These are phyloP conservation scores for Oncorhynchus keta DNA, from an alignment of 2,113 vertebrate genomes.

Conservation along the genomic window DNA sequence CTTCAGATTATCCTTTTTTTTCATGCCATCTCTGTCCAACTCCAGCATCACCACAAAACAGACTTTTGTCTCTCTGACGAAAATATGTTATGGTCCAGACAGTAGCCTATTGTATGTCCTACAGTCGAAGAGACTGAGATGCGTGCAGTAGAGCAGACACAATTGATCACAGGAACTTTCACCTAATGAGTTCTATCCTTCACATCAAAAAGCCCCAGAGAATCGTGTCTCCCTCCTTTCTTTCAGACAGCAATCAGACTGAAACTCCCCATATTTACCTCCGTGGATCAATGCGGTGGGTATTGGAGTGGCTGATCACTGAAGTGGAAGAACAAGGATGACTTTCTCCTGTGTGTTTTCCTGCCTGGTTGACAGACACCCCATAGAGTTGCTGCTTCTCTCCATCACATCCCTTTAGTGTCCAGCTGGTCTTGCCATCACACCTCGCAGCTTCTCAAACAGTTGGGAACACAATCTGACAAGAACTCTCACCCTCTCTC, in stretches of 20 bases:
- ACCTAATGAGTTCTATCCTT: neutral
- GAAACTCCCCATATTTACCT: slow-evolving; percentile 11
- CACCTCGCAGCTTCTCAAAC: neutral
- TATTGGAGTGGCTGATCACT: slow-evolving; percentile 1
- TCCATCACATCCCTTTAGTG: slow-evolving; percentile 24
- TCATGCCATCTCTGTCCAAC: neutral
- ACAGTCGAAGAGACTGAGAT: neutral
- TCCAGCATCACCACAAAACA: neutral
- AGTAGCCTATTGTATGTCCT: neutral
- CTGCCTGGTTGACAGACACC: slow-evolving; percentile 5
- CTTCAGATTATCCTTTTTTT: neutral
- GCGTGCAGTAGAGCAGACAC: neutral
- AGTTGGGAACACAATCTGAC: slow-evolving; percentile 1
- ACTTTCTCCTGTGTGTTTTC: slow-evolving; percentile 15
- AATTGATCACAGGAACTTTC: neutral
- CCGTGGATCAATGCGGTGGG: slow-evolving; percentile 15
- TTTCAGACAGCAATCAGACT: slow-evolving; percentile 18
- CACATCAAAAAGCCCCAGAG: slow-evolving; percentile 4
- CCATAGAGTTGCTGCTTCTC: slow-evolving; percentile 5
- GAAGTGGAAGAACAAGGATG: neutral
- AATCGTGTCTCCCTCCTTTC: slow-evolving; percentile 16
- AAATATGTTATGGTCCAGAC: neutral
- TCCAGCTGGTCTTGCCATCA: neutral
- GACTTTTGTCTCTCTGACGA: neutral
- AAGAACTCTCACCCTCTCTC: neutral